Evolutionary conservation across 2,113 vertebrate genomes (phyloP), one percentile per base, ranked within the genome.

Genomic region (Sarotherodon lohbergeri): DNA sequence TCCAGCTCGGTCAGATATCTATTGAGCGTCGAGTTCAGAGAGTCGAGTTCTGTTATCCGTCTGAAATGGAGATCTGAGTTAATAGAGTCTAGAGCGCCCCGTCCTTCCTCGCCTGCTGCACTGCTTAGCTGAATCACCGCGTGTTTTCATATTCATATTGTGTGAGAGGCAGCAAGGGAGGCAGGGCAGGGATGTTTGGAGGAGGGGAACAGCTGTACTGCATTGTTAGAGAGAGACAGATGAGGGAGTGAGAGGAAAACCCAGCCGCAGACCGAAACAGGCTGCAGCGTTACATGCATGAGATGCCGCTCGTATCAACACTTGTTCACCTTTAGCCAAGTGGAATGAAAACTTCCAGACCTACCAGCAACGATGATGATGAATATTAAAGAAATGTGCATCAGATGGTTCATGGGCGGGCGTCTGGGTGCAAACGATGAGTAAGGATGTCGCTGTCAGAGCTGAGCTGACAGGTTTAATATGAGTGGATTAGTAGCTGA

Each of bases 181-280:
- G 24, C 9, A 0, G 41, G 68, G 39, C 66, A 1, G 78, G 41
- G 55, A 50, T 59, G 84, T 88, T 78, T 54, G 76, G 84, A 71
- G 81, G 85, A 68, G 85, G 86, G 34, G 83, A 80, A 87, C 90
- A 93, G 86, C 92, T 93, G 89, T 73, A 80, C 57, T 43, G 56
- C 41, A 84, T 82, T 89, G 89, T 88, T 84, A 39, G 83, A 85
- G 78, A 82, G 86, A 86, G 83, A 94, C 27, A 1, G 86, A 50
- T 50, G 88, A 86, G 85, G 22, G 27, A 34, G 39, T 50, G 56
- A 61, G 80, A 76, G 76, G 84, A 78, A 57, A 87, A 73, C 61
- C 57, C 80, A 82, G 84, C 85, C 84, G 88, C 80, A 86, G 76
- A 86, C 61, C 5, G 2, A 3, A 39, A n/a, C 87, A 55, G 61